These are phyloP conservation scores for Zapornia atra DNA, from an alignment of 2,113 vertebrate genomes.

Conservation along the genomic window DNA sequence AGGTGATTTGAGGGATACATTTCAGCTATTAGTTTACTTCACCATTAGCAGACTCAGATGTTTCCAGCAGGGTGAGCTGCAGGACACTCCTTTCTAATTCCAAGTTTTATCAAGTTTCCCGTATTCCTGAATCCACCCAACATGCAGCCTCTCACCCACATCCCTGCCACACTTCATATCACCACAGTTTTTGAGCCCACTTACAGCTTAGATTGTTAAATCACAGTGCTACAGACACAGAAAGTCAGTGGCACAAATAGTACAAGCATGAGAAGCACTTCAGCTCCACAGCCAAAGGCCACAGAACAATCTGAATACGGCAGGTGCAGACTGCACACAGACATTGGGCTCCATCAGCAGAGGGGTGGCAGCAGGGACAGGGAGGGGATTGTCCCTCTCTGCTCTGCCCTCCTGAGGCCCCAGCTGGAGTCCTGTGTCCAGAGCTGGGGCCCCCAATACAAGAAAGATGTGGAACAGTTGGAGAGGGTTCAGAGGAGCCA, in stretches of 20 bases:
- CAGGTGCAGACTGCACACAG: not conserved
- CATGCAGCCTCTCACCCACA: not conserved
- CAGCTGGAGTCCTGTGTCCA: no score
- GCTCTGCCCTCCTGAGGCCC: no score
- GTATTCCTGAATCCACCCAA: not conserved
- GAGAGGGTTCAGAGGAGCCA: no score
- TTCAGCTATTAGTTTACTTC: not conserved
- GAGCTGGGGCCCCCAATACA: no score
- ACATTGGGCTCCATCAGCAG: not conserved
- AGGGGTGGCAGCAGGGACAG: no score
- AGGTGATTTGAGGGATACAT: not conserved
- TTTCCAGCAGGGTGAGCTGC: not conserved
- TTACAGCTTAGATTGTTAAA: not conserved
- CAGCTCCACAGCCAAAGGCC: not conserved
- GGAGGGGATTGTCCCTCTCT: no score
- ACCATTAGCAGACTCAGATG: not conserved
- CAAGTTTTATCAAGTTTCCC: not conserved
- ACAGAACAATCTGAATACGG: not conserved
- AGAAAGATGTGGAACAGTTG: no score
- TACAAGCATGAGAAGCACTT: not conserved
- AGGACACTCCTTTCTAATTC: not conserved
- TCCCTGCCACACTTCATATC: no score
- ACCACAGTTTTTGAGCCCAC: not conserved
- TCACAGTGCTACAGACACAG: not conserved
- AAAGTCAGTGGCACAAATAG: rapidly evolving